Conservation (phyloP, 2,888 invertebrate species). For the Phalangium opilio region DNA sequence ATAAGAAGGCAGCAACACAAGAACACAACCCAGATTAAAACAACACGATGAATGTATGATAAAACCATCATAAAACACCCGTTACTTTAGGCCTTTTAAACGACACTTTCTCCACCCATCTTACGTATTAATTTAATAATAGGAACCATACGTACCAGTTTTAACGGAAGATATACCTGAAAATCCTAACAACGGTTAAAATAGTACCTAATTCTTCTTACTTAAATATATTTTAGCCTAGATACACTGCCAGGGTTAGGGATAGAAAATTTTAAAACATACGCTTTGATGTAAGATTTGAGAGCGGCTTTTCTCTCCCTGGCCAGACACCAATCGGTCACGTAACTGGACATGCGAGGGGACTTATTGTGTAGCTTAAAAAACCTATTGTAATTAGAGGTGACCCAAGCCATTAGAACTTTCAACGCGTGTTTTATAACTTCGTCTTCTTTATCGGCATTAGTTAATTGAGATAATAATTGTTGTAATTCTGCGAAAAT, state of each 20-base stretch:
- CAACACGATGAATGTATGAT: background rate
- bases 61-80: too few relatives aligned
- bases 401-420: slow-evolving; percentile 81
- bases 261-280: slow-evolving; percentile 40
- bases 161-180: too few relatives aligned
- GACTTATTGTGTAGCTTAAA: slow-evolving; percentile 76
- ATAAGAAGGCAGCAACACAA: slow-evolving; percentile 36
- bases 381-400: slow-evolving; percentile 80
- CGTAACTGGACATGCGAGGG: slow-evolving; percentile 87
- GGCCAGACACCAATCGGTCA: slow-evolving; percentile 96
- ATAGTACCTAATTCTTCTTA: background rate
- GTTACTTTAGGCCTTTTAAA: too few relatives aligned
- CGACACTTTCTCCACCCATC: too few relatives aligned
- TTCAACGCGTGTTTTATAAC: slow-evolving; percentile 71
- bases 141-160: too few relatives aligned
- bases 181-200: too few relatives aligned
- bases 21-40: slow-evolving; percentile 6
- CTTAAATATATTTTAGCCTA: background rate
- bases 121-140: background rate
- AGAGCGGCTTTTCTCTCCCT: slow-evolving; percentile 83
- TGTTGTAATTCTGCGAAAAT: slow-evolving; percentile 72
- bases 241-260: background rate
- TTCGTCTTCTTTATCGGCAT: slow-evolving; percentile 59
- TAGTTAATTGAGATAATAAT: slow-evolving; percentile 61
- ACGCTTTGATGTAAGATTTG: slow-evolving; percentile 90